A percentile compares a stretch with the other conserved stretches of the same genome.
These are phyloP conservation scores for Galerucella calmariensis DNA, from an alignment of 2,888 invertebrate genomes.

Conservation along the genomic window DNA sequence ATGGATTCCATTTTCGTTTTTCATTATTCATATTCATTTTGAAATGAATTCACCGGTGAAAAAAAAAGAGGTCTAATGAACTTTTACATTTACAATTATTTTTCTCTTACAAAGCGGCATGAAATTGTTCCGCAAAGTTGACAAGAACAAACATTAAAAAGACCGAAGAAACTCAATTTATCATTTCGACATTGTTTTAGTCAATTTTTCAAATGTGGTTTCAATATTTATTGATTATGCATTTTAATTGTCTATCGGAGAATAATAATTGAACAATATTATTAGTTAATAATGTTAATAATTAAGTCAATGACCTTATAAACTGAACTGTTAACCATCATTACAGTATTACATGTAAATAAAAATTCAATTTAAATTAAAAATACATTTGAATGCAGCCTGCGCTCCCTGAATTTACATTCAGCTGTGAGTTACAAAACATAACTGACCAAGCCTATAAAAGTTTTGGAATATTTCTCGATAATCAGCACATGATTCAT, in stretches of 20 bases:
- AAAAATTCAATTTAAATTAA: slow-evolving; percentile 14
- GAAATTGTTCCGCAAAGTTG: background rate
- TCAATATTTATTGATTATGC: too few species aligned
- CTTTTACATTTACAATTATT: slow-evolving; percentile 13
- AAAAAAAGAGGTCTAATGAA: slow-evolving; percentile 11
- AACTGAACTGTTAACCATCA: slow-evolving; percentile 2
- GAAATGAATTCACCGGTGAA: slow-evolving; percentile 17
- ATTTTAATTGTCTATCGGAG: background rate
- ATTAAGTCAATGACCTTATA: slow-evolving; percentile 6
- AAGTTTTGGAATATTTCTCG: slow-evolving; percentile 1
- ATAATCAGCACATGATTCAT: slow-evolving; percentile 11
- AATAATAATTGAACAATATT: background rate
- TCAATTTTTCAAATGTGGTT: background rate
- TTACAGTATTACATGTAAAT: slow-evolving; percentile 6
- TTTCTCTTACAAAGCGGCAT: slow-evolving; percentile 2
- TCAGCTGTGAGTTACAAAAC: background rate
- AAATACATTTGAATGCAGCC: slow-evolving; percentile 13
- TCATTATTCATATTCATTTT: slow-evolving; percentile 28
- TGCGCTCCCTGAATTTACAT: background rate
- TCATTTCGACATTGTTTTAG: background rate
- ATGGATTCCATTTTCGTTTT: slow-evolving; percentile 25
- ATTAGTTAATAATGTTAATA: background rate
- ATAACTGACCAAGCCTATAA: slow-evolving; percentile 18
- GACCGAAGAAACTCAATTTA: background rate
- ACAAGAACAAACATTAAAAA: background rate